Evolutionary conservation across 35 echinoderm and acorn worm genomes (phyloP).

Genomic region (Heliocidaris tuberculata): DNA sequence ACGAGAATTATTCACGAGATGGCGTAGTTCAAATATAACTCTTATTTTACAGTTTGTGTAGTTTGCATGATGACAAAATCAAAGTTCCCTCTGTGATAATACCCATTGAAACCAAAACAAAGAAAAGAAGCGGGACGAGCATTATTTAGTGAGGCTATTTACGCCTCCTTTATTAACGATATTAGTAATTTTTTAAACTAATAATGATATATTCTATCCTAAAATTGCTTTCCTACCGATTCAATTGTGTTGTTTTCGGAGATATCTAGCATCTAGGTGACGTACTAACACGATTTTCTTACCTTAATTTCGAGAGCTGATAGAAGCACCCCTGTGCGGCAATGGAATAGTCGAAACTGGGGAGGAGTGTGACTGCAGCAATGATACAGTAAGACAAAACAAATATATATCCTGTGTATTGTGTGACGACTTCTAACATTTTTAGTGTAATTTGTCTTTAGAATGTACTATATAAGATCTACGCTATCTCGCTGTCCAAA

Average conservation of each 20-base stretch:
- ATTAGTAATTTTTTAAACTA: too few relatives aligned
- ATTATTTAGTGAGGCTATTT: neutral
- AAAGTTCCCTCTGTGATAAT: neutral
- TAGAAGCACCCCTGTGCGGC: slow-evolving; percentile 37
- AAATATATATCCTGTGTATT: too few relatives aligned
- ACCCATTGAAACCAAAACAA: neutral
- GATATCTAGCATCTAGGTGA: too few relatives aligned
- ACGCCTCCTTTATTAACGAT: neutral
- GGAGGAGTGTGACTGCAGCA: slow-evolving; percentile 40
- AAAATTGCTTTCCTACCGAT: too few relatives aligned
- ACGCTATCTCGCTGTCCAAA: too few relatives aligned
- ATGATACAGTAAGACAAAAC: neutral
- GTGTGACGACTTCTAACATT: too few relatives aligned
- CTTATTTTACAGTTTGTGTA: neutral
- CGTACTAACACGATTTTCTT: neutral
- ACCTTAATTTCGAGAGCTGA: slow-evolving; percentile 34
- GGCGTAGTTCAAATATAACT: neutral
- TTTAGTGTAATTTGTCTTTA: too few relatives aligned
- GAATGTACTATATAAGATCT: too few relatives aligned
- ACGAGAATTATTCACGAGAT: neutral
- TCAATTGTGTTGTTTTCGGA: too few relatives aligned
- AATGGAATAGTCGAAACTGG: slow-evolving; percentile 51
- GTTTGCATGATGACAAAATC: neutral
- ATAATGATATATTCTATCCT: too few relatives aligned
- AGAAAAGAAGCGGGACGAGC: neutral